These are phyloP conservation scores for Echinarachnius parma DNA, from an alignment of 53 echinoderm and acorn worm genomes.

Conservation along the genomic window DNA sequence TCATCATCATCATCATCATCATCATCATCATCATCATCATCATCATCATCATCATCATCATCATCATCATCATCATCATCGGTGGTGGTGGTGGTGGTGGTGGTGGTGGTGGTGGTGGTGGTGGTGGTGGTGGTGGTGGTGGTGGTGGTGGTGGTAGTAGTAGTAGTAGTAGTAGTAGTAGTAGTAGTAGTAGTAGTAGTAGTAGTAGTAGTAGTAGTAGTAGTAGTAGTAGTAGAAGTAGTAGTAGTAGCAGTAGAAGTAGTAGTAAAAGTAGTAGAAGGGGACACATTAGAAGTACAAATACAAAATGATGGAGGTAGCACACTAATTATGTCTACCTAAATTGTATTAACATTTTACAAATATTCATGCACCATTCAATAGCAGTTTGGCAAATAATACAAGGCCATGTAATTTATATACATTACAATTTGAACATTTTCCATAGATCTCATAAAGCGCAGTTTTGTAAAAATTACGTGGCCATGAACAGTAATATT, in stretches of 20 bases:
- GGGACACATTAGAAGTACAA: too few species aligned
- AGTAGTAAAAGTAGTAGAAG: neutral
- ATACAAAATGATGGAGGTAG: too few species aligned
- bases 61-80: neutral
- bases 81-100: constrained; percentile 6
- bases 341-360: too few species aligned
- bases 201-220: constrained; percentile 6
- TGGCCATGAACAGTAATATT: too few species aligned
- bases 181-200: constrained; percentile 6
- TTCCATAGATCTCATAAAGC: too few species aligned
- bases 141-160: constrained; percentile 2
- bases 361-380: too few species aligned
- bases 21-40: constrained; percentile 1
- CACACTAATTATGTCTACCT: too few species aligned
- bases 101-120: constrained; percentile 6
- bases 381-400: too few species aligned
- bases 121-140: constrained; percentile 6
- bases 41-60: neutral
- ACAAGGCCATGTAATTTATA: too few species aligned
- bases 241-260: neutral
- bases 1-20: constrained; percentile 24
- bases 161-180: constrained; percentile 5
- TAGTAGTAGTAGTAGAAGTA: constrained; percentile 1
- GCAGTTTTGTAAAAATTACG: too few species aligned
- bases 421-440: too few species aligned